phyloP scores from a whole-genome alignment of 23 tunicate species.

The Botrylloides violaceus region DNA sequence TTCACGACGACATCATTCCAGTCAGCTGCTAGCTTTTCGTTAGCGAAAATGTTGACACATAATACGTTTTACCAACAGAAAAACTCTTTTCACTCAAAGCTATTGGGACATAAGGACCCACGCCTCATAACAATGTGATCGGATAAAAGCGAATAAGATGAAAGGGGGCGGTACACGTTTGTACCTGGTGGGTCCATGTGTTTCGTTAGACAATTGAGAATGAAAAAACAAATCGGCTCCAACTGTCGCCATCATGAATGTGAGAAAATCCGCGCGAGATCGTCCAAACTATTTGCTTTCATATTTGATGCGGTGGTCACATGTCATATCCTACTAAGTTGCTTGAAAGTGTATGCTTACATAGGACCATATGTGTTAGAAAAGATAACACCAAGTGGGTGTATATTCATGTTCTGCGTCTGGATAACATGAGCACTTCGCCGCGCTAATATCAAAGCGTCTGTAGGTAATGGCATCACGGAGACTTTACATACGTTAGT shows the following conservation, averaged over 20 bases:
- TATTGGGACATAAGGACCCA: slow-evolving; percentile 6
- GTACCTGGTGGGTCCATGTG: slow-evolving; percentile 3
- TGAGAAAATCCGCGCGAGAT: neutral
- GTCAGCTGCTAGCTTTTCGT: slow-evolving; percentile 5
- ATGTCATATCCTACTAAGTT: no score
- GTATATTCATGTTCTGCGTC: no score
- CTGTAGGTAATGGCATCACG: no score
- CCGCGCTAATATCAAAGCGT: no score
- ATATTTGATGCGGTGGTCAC: no score
- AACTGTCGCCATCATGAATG: neutral
- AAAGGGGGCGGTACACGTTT: slow-evolving; percentile 26
- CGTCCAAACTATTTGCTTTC: no score
- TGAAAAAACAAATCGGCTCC: neutral
- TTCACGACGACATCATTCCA: neutral
- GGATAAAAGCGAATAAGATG: slow-evolving; percentile 2
- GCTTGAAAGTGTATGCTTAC: no score
- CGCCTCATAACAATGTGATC: slow-evolving; percentile 21
- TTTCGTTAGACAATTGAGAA: neutral
- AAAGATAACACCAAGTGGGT: no score
- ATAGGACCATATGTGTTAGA: no score
- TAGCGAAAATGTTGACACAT: slow-evolving; percentile 2
- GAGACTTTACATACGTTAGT: no score
- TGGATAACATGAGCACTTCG: no score
- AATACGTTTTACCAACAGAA: slow-evolving; percentile 20
- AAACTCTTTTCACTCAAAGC: neutral